phyloP scores from a whole-genome alignment of 1,140 invertebrate species.

The Diorhabda sublineata region DNA sequence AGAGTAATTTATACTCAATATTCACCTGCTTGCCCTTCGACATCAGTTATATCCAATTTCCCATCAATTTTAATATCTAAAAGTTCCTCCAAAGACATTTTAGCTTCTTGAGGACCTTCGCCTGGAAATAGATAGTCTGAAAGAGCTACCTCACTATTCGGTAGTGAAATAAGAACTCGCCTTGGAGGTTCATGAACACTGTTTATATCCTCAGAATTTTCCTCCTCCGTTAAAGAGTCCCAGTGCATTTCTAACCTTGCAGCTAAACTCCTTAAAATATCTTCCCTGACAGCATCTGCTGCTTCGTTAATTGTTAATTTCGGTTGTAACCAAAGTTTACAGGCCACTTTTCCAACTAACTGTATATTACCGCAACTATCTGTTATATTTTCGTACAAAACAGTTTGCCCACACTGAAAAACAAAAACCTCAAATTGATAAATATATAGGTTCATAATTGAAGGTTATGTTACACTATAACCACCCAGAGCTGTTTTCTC shows the following conservation, averaged over 20 bases:
- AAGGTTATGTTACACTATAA: no score
- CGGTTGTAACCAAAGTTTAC: slow-evolving; percentile 66
- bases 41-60: slow-evolving; percentile 59
- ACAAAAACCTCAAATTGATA: neutral
- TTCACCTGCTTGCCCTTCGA: slow-evolving; percentile 59
- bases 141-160: slow-evolving; percentile 61
- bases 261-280: slow-evolving; percentile 71
- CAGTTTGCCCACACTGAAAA: neutral
- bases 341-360: slow-evolving; percentile 62
- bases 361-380: slow-evolving; percentile 49
- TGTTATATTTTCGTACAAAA: neutral
- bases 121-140: slow-evolving; percentile 84
- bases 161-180: slow-evolving; percentile 66
- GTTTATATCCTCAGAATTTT: slow-evolving; percentile 52
- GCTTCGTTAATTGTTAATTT: slow-evolving; percentile 66
- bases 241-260: slow-evolving; percentile 79
- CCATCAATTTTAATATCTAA: slow-evolving; percentile 67
- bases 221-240: slow-evolving; percentile 77
- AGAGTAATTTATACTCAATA: neutral
- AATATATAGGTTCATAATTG: no score
- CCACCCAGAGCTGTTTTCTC: no score
- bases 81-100: slow-evolving; percentile 68
- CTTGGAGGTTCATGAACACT: slow-evolving; percentile 76
- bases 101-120: slow-evolving; percentile 69
- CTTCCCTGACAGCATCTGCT: slow-evolving; percentile 64